phyloP scores from a whole-genome alignment of 2,113 vertebrate species.

The Cathartes aura region DNA sequence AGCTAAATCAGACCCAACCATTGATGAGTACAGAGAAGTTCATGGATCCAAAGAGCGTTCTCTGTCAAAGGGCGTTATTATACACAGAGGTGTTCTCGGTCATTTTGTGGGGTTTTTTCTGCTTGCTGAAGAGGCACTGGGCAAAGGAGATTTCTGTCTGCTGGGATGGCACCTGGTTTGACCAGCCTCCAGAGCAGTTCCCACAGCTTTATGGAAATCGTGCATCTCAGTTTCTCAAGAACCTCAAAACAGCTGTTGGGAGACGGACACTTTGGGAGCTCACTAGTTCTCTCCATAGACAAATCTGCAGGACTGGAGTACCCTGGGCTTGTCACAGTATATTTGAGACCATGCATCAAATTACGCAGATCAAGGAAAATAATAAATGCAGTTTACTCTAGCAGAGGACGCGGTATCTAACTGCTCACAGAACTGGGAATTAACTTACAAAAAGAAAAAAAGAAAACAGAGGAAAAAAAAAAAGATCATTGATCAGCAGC shows the following conservation, averaged over 20 bases:
- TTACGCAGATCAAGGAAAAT: not conserved
- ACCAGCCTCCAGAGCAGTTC: not conserved
- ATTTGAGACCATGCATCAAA: not conserved
- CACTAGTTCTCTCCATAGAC: not conserved
- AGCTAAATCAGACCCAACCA: not conserved
- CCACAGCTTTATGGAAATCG: rapidly evolving
- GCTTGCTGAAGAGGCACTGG: not conserved
- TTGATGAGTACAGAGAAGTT: not conserved
- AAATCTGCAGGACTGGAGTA: not conserved
- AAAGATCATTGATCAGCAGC: not conserved
- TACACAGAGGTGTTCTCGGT: not conserved
- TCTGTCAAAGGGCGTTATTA: not conserved
- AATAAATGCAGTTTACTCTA: not conserved
- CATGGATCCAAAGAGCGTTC: not conserved
- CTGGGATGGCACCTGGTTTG: not conserved
- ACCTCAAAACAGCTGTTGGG: not conserved
- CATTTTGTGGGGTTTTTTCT: not conserved
- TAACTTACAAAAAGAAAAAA: not conserved
- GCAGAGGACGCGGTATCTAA: not conserved
- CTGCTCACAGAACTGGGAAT: not conserved
- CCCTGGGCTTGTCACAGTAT: not conserved
- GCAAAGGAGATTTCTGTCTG: not conserved
- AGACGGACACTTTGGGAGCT: not conserved
- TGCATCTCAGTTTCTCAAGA: not conserved
- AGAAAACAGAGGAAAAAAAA: not conserved